Base-by-base conservation (phyloP, 2,797 vertebrate genomes). In the Cheirogaleus major region DNA sequence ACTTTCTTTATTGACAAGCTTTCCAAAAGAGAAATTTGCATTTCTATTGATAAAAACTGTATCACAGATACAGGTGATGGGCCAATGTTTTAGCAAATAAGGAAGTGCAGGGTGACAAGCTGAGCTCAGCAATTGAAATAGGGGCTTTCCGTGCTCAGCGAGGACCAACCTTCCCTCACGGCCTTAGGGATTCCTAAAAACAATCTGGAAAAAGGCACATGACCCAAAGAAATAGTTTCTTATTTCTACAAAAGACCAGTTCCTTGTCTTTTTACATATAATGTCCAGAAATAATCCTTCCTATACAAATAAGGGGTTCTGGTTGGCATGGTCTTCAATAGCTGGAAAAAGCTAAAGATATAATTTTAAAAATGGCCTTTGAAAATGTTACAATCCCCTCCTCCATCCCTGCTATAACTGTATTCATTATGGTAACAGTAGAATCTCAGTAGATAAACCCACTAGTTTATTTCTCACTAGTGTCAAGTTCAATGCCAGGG, bases 1-100 rank as follows among this genome's bases (percentile, higher is more conserved):
- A 69, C 41, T 87, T 87, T 80, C 69, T 78, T 93, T 90, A 89
- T n/a, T 76, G 92, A 91, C 43, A 86, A 92, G 65, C 15, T 80
- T 93, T 92, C 70, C 67, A 92, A 89, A 97, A 80, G 27, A 91
- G 43, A 89, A 92, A 86, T 48, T 63, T 86, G 59, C 93, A 73
- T 90, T 93, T 91, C 18, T 95, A 43, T 38, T 79, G 55, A 91
- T 96, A 91, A 95, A 95, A 93, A 30, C 61, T 7, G 0, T 86
- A 76, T 43, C 87, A 79, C 38, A 83, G 79, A 89, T 57, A 86
- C 18, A 93, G 43, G 41, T 43, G 57, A 65, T 70, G 30, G 50
- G 41, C 70, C 82, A 32, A 0, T 43, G 27, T 86, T 95, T 88
- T 63, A 93, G 89, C 80, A 89, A 89, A 82, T 70, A 43, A 72